A percentile compares a stretch with the other conserved stretches of the same genome.
These are phyloP conservation scores for Tympanoctomys barrerae DNA, from an alignment of 2,797 vertebrate species.

Conservation along the genomic window DNA sequence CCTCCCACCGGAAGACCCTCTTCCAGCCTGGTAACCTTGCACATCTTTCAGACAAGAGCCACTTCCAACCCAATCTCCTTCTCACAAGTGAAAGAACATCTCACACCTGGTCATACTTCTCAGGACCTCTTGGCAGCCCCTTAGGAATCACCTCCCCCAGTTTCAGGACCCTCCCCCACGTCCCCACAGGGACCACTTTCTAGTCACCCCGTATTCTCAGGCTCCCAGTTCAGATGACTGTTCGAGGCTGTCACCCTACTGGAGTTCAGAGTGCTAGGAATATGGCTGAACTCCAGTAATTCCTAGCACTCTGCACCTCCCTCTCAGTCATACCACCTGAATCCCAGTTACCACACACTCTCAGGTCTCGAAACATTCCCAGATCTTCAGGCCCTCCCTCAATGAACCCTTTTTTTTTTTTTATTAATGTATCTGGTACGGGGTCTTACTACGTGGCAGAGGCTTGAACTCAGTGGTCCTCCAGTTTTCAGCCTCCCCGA, in stretches of 20 bases:
- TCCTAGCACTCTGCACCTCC: not conserved
- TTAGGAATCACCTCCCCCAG: not conserved
- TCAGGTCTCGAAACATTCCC: not conserved
- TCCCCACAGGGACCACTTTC: not conserved
- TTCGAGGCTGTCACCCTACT: not conserved
- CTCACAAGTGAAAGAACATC: not conserved
- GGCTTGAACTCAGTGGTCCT: too few relatives aligned
- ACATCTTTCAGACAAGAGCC: too few relatives aligned
- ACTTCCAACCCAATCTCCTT: not conserved
- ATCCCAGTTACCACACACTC: not conserved
- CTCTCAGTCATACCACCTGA: not conserved
- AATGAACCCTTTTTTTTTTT: too few relatives aligned
- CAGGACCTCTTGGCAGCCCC: not conserved
- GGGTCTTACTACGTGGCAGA: too few relatives aligned
- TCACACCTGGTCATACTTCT: not conserved
- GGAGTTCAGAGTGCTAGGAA: too few relatives aligned
- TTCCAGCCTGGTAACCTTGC: not conserved
- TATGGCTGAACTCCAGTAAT: too few relatives aligned
- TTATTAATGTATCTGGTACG: too few relatives aligned
- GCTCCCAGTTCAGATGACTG: not conserved
- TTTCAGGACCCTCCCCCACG: not conserved
- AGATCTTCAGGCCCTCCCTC: not conserved
- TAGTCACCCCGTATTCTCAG: not conserved
- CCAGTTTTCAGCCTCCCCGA: too few relatives aligned
- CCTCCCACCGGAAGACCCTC: too few relatives aligned